phyloP scores from a whole-genome alignment of 2,797 vertebrate species.

The Sphenodon punctatus region DNA sequence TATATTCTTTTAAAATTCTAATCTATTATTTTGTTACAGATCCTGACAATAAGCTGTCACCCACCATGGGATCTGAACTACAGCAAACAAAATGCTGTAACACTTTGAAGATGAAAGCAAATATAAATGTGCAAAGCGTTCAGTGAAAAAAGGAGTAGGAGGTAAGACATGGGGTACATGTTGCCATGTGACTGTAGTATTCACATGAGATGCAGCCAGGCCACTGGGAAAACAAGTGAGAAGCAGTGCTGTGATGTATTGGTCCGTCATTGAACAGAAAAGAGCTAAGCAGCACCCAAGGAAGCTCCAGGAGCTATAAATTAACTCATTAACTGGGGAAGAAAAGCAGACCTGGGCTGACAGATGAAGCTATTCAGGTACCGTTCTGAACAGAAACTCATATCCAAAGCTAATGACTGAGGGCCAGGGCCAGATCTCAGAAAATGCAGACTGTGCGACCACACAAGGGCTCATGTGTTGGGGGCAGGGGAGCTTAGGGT shows the following conservation, averaged over 20 bases:
- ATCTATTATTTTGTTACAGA: neutral
- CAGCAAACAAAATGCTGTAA: neutral
- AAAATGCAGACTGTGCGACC: neutral
- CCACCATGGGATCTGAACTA: neutral
- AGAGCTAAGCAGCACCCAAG: neutral
- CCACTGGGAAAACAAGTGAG: neutral
- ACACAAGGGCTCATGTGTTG: neutral
- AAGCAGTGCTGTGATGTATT: neutral
- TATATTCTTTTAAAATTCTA: constrained; percentile 18
- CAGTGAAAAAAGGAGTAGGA: neutral
- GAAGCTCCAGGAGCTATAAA: neutral
- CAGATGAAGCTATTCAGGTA: no score
- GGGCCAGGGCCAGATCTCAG: neutral
- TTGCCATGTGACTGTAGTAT: neutral
- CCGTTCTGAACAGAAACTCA: neutral
- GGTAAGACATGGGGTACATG: neutral
- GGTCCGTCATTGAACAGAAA: neutral
- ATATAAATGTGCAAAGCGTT: fast-evolving
- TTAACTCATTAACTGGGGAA: no score
- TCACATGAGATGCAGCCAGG: neutral
- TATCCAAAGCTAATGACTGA: neutral
- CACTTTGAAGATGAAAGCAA: neutral
- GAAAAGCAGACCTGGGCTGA: no score
- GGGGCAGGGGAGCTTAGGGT: no score
- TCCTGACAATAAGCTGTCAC: neutral